These are phyloP conservation scores for Eupithecia tripunctaria DNA, from an alignment of 2,888 invertebrate species.

Conservation along the genomic window DNA sequence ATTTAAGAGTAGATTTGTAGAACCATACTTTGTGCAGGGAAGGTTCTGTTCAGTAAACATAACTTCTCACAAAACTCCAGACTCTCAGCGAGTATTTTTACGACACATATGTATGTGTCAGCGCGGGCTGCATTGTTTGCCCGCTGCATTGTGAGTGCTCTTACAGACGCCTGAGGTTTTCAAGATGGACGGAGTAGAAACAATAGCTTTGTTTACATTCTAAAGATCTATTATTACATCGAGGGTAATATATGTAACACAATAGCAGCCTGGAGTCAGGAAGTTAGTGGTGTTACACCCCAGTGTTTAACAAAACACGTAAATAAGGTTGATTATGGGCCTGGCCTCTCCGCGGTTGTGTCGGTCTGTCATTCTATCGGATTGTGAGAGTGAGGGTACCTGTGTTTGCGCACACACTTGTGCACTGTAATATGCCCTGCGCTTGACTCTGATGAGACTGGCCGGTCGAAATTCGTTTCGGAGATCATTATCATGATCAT, in stretches of 20 bases:
- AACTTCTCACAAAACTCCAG: background rate
- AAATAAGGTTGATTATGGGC: too few species aligned
- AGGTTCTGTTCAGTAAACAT: background rate
- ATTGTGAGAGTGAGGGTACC: too few species aligned
- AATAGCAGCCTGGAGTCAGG: too few species aligned
- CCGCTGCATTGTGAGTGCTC: conserved; percentile 19
- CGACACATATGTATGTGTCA: background rate
- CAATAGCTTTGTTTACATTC: conserved; percentile 19
- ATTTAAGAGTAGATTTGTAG: background rate
- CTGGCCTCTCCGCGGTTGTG: too few species aligned
- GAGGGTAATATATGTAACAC: background rate
- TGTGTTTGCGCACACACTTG: too few species aligned
- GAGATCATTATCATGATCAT: too few species aligned
- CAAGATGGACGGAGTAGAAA: conserved; percentile 18
- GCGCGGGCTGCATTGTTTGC: conserved; percentile 26
- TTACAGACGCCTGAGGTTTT: conserved; percentile 16
- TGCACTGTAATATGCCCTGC: too few species aligned
- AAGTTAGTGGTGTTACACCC: too few species aligned
- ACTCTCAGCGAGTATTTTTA: conserved; percentile 1
- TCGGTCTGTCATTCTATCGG: too few species aligned
- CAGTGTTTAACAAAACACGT: too few species aligned
- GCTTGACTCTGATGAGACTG: too few species aligned
- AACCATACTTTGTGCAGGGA: background rate
- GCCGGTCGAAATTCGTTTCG: too few species aligned
- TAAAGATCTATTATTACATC: background rate